Evolutionary conservation across 2,888 invertebrate species (phyloP).

Genomic region (Mechanitis messenoides): DNA sequence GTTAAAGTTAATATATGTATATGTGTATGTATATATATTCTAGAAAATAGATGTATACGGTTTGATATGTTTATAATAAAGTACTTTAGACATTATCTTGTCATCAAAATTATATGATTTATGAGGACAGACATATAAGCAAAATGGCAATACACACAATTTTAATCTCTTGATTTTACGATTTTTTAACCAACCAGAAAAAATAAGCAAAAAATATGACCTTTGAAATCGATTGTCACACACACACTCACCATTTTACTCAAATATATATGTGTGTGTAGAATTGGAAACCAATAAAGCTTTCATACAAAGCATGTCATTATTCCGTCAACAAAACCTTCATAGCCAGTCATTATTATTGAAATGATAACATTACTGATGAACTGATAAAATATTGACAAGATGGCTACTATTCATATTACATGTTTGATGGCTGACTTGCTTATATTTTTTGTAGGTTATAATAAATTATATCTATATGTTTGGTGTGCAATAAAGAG

Average conservation of each 20-base stretch:
- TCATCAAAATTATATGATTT: constrained; percentile 31
- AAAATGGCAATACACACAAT: too few species aligned
- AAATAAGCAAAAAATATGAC: too few species aligned
- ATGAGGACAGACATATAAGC: constrained; percentile 8
- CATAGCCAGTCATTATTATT: constrained; percentile 8
- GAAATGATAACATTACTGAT: constrained; percentile 18
- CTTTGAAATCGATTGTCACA: background rate
- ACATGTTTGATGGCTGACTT: constrained; percentile 28
- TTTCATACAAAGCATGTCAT: constrained; percentile 21
- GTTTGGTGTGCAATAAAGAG: too few species aligned
- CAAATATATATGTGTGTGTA: too few species aligned
- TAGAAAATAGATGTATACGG: constrained; percentile 6
- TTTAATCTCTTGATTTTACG: too few species aligned
- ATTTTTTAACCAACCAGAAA: too few species aligned
- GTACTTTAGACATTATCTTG: constrained; percentile 42
- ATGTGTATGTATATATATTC: constrained; percentile 36
- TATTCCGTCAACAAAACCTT: constrained; percentile 31
- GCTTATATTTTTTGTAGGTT: constrained; percentile 12
- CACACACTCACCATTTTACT: background rate
- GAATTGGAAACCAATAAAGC: background rate
- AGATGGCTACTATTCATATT: constrained; percentile 28
- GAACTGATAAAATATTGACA: constrained; percentile 17
- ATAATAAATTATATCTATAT: too few species aligned
- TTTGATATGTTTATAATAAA: constrained; percentile 35
- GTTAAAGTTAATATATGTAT: too few species aligned